Conservation (phyloP, 1,140 invertebrate species). For the Caenorhabditis inopinata region DNA sequence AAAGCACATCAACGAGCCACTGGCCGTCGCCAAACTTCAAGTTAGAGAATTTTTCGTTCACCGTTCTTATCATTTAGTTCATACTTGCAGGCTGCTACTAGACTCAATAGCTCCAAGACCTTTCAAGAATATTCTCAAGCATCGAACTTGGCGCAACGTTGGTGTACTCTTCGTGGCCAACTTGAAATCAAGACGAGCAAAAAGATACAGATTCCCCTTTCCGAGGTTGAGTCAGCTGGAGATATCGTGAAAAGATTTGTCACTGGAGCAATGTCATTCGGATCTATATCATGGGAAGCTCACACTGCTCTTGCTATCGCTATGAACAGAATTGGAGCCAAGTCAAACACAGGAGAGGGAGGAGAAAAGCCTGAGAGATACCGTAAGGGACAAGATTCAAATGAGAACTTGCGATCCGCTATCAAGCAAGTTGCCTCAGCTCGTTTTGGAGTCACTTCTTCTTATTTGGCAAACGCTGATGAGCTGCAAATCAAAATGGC, state of each 20-base stretch:
- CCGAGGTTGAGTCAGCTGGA: conserved; percentile 84
- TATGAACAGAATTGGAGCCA: conserved; percentile 92
- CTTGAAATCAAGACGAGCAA: conserved; percentile 78
- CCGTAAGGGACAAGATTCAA: conserved; percentile 76
- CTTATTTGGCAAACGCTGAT: conserved; percentile 92
- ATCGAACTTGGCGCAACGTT: conserved; percentile 80
- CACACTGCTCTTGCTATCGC: conserved; percentile 90
- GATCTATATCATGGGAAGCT: conserved; percentile 88
- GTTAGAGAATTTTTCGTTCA: conserved; percentile 68
- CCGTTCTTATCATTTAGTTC: neutral
- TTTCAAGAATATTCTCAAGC: conserved; percentile 86
- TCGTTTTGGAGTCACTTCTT: conserved; percentile 93
- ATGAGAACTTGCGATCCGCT: conserved; percentile 73
- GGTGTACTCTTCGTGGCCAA: conserved; percentile 88
- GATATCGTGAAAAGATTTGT: conserved; percentile 89
- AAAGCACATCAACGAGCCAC: conserved; percentile 94
- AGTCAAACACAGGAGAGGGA: conserved; percentile 95
- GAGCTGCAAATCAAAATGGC: conserved; percentile 97
- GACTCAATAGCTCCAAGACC: conserved; percentile 77
- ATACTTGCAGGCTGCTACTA: conserved; percentile 77
- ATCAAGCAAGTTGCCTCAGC: conserved; percentile 87
- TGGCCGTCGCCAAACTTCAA: conserved; percentile 87
- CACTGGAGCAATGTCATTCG: conserved; percentile 82
- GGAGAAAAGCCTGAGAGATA: conserved; percentile 81
- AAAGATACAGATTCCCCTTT: conserved; percentile 75